Evolutionary conservation across 2,888 invertebrate genomes (phyloP).

Genomic region (Eubasilissa splendida): DNA sequence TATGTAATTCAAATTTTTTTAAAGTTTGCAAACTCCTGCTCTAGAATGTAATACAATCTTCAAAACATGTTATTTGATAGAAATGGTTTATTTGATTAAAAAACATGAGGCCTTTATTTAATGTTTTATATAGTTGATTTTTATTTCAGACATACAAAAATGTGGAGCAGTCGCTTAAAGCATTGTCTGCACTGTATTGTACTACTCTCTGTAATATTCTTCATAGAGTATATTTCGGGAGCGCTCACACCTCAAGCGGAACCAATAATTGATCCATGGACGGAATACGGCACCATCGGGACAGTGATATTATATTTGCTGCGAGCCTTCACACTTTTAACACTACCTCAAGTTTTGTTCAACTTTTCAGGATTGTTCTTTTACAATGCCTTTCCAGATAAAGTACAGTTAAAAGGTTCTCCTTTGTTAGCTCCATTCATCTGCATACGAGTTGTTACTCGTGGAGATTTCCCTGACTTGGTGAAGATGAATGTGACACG

Average conservation of each 20-base stretch:
- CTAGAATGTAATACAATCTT: no score
- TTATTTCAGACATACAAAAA: constrained; percentile 62
- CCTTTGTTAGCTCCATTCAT: constrained; percentile 94
- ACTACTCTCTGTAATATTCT: constrained; percentile 81
- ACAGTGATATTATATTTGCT: constrained; percentile 84
- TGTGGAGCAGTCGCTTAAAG: constrained; percentile 80
- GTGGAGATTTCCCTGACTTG: constrained; percentile 93
- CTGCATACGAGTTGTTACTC: constrained; percentile 93
- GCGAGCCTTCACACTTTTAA: constrained; percentile 86
- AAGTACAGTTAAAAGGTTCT: constrained; percentile 89
- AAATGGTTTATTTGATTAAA: no score
- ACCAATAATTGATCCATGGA: constrained; percentile 83
- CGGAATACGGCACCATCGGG: constrained; percentile 83
- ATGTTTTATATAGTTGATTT: not conserved
- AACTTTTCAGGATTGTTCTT: constrained; percentile 89
- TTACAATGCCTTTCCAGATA: constrained; percentile 96
- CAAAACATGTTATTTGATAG: no score
- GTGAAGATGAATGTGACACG: constrained; percentile 89
- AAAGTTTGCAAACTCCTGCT: no score
- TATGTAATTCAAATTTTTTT: no score
- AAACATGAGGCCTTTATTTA: no score
- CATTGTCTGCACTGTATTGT: constrained; percentile 87
- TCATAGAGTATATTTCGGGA: constrained; percentile 81
- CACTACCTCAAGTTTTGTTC: constrained; percentile 91
- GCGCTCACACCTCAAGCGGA: constrained; percentile 74